Base-by-base conservation (phyloP, 2,888 invertebrate species). In the Laothoe populi region DNA sequence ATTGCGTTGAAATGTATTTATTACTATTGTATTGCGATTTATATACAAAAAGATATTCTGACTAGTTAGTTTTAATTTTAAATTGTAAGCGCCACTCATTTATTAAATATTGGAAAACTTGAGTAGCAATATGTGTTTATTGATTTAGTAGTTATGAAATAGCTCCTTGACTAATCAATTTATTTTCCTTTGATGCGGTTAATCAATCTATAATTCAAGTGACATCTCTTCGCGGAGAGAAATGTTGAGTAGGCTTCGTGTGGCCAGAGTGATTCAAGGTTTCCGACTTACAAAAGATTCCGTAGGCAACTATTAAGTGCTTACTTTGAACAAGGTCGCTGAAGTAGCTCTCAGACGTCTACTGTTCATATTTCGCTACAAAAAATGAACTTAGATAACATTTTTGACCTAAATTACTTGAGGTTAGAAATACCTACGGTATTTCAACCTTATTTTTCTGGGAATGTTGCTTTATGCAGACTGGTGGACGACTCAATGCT, bases 241-340 rank as follows among this genome's bases (percentile, higher is more conserved):
- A 44, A 35, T 45, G 71, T 70, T 64, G 70, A 73, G 59, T 71
- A 57, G 67, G 66, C 68, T 70, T 70, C 66, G 71, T 65, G 68
- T 67, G 69, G 61, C 63, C 61, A 70, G 63, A 66, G 69, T 61
- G 63, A 70, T 70, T 70, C 76, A 75, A 79, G 77, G 76, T 70
- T 70, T 67, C 61, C 63, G 62, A 67, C 65, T 60, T 69, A 77
- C 75, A 81, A 78, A 78, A 78, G 75, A 72, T 70, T 78, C 68
- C 69, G 70, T 68, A 73, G 71, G 69, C 71, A 73, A 67, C 65
- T 66, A 67, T 65, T 72, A 74, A 78, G 79, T 72, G 70, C 73
- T 74, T 72, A 70, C 72, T 70, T 70, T 67, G 70, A 75, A 69
- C 64, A 70, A 73, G 75, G 76, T 69, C 75, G 63, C 59, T 38